Conservation (phyloP, 64 coral and sea anemone genomes). For the Stylophora pistillata region DNA sequence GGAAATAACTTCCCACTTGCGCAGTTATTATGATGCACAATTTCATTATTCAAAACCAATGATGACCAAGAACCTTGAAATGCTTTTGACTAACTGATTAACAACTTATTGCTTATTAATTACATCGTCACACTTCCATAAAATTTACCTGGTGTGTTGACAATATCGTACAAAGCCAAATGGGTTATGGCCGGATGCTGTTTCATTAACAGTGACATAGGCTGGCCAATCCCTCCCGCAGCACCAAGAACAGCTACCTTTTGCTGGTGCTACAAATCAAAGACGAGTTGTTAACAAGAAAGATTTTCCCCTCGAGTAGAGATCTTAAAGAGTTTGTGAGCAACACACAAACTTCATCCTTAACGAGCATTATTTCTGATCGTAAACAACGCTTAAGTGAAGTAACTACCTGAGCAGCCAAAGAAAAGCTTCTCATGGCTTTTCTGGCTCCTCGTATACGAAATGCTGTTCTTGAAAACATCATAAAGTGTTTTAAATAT, state of each 20-base stretch:
- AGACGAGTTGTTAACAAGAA: not conserved
- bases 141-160: slow-evolving; percentile 90
- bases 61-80: too few species aligned
- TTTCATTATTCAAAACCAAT: too few species aligned
- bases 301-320: not conserved
- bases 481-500: not conserved
- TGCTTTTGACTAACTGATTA: not conserved
- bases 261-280: slow-evolving; percentile 63
- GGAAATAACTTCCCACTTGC: too few species aligned
- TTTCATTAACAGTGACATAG: slow-evolving; percentile 94
- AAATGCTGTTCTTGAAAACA: slow-evolving; percentile 73
- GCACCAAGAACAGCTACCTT: slow-evolving; percentile 98
- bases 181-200: slow-evolving; percentile 86
- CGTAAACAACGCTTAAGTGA: not conserved
- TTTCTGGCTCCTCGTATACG: slow-evolving; percentile 54
- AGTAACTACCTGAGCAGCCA: slow-evolving; percentile 67
- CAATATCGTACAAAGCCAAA: slow-evolving; percentile 98
- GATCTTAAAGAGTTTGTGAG: not conserved
- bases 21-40: too few species aligned
- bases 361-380: not conserved
- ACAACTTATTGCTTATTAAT: not conserved
- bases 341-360: not conserved
- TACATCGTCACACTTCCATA: not conserved
- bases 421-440: slow-evolving; percentile 68
- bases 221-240: slow-evolving; percentile 97